Conservation (phyloP, 2,888 invertebrate species). For the Sycophila texana region DNA sequence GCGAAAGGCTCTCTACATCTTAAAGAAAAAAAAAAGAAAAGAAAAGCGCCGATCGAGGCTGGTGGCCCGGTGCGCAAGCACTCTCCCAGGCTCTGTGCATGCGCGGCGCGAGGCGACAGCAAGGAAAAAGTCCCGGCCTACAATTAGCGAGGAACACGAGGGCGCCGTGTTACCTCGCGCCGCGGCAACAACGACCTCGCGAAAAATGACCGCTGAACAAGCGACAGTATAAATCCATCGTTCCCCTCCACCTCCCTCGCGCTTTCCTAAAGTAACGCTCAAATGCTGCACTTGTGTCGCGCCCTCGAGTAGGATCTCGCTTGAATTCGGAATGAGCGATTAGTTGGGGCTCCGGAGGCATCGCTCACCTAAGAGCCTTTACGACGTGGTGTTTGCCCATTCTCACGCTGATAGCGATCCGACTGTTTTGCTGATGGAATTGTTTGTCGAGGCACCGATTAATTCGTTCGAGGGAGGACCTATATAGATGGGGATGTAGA, state of each 20-base stretch:
- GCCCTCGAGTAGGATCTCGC: neutral
- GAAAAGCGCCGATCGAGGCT: too few relatives aligned
- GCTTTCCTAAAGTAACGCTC: constrained; percentile 24
- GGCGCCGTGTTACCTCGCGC: constrained; percentile 40
- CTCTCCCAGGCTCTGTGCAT: neutral
- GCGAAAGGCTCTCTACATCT: too few relatives aligned
- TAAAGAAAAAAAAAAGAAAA: too few relatives aligned
- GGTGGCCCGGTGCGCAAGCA: too few relatives aligned
- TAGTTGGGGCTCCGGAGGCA: too few relatives aligned
- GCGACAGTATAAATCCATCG: constrained; percentile 47
- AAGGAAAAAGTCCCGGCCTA: neutral
- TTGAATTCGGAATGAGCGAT: neutral
- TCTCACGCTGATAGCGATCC: too few relatives aligned
- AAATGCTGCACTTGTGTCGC: constrained; percentile 10
- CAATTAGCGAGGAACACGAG: constrained; percentile 47
- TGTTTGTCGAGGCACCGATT: neutral
- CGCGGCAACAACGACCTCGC: constrained; percentile 22
- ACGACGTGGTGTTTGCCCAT: too few relatives aligned
- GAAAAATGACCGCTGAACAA: constrained; percentile 31
- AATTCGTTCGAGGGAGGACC: too few relatives aligned
- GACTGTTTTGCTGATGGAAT: neutral
- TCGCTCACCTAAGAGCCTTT: too few relatives aligned
- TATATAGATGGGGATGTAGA: too few relatives aligned
- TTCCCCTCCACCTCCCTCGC: neutral
- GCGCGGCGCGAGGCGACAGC: constrained; percentile 20